Evolutionary conservation across 2,797 vertebrate genomes (phyloP).

Genomic region (Pantherophis alleghaniensis): DNA sequence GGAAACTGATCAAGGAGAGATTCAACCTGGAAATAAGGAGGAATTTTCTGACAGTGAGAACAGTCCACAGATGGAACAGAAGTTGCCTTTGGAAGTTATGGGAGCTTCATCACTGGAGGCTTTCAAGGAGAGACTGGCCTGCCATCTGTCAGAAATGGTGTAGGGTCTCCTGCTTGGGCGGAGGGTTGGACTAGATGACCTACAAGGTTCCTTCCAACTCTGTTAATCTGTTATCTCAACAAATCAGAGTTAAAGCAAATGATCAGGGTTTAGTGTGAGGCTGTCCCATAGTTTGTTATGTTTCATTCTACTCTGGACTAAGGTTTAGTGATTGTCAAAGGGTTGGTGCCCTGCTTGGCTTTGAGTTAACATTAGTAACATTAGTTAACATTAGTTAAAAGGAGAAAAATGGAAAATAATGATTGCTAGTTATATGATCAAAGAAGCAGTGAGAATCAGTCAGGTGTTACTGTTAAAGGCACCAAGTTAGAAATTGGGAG

Average conservation of each 20-base stretch:
- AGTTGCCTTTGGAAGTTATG: no score
- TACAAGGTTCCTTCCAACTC: no score
- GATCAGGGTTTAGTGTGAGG: background rate
- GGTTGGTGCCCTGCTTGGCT: slow-evolving; percentile 55
- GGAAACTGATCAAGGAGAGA: no score
- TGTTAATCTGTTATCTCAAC: background rate
- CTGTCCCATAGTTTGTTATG: background rate
- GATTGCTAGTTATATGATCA: slow-evolving; percentile 53
- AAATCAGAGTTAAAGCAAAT: background rate
- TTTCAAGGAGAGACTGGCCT: no score
- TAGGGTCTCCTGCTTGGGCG: no score
- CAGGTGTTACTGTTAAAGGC: background rate
- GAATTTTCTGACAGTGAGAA: no score
- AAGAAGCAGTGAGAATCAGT: slow-evolving; percentile 17
- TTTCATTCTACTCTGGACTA: background rate
- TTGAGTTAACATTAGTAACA: slow-evolving; percentile 34
- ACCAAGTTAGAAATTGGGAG: background rate
- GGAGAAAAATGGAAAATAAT: slow-evolving; percentile 44
- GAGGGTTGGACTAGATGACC: no score
- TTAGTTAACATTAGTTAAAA: slow-evolving; percentile 42
- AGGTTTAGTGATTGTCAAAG: slow-evolving; percentile 37
- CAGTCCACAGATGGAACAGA: no score
- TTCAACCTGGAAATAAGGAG: no score
- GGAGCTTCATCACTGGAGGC: no score
- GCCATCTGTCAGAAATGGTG: no score